Evolutionary conservation across 2,797 vertebrate genomes (phyloP).

Genomic region (Diglossa cyanea): DNA sequence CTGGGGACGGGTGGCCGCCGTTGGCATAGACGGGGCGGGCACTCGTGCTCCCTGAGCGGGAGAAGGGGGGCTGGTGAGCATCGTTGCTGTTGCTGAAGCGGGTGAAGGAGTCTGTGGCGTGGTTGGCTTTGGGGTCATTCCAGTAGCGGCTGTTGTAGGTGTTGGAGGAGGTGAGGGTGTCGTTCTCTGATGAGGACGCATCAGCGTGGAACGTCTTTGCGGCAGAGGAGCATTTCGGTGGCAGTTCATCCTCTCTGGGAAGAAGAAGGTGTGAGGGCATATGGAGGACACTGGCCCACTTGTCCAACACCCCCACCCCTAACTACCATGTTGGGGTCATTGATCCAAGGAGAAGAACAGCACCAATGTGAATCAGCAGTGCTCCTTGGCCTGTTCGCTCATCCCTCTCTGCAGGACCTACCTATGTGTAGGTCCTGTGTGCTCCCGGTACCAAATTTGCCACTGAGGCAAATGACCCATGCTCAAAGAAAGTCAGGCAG

Average conservation of each 20-base stretch:
- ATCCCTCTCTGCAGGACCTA: neutral
- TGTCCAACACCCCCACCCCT: neutral
- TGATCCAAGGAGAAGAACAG: neutral
- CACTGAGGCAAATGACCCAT: neutral
- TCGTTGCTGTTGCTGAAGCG: slow-evolving; percentile 86
- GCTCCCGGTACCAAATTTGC: neutral
- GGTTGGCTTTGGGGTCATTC: slow-evolving; percentile 89
- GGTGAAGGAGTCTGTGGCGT: slow-evolving; percentile 86
- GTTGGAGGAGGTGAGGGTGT: slow-evolving; percentile 95
- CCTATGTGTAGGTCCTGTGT: neutral
- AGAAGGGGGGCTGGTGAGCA: slow-evolving; percentile 83
- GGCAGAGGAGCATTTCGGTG: slow-evolving; percentile 87
- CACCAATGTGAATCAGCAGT: neutral
- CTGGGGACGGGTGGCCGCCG: slow-evolving; percentile 84
- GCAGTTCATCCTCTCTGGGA: slow-evolving; percentile 94
- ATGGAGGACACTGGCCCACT: neutral
- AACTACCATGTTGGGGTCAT: neutral
- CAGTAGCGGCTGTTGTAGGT: slow-evolving; percentile 97
- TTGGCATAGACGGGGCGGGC: slow-evolving; percentile 83
- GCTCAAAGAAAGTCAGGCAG: neutral
- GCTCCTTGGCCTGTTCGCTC: neutral
- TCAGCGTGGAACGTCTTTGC: slow-evolving; percentile 92
- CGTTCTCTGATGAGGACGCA: slow-evolving; percentile 93
- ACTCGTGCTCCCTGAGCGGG: slow-evolving; percentile 73
- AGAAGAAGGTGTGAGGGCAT: neutral